A percentile compares a stretch with the other conserved stretches of the same genome.
Evolutionary conservation across 2,113 vertebrate genomes (phyloP).

Genomic region (Mixornis gularis): DNA sequence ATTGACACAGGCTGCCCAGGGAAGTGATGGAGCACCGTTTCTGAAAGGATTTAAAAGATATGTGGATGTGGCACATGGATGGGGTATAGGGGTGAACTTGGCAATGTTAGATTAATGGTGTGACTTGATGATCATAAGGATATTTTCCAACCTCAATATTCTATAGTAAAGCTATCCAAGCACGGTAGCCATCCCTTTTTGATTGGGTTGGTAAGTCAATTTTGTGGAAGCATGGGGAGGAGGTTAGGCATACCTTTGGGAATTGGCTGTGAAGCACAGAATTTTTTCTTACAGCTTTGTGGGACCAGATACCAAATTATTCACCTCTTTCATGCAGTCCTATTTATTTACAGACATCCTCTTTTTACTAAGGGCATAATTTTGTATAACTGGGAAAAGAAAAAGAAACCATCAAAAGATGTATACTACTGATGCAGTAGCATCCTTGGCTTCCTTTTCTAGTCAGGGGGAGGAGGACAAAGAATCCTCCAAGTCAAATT

Average conservation of each 20-base stretch:
- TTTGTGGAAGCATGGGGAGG: not conserved
- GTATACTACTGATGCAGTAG: not conserved
- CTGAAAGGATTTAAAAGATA: not conserved
- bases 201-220: not conserved
- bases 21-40: not conserved
- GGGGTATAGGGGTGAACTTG: not conserved
- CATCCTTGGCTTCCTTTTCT: not conserved
- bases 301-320: not conserved
- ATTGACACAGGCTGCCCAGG: not conserved
- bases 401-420: not conserved
- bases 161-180: not conserved
- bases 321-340: not conserved
- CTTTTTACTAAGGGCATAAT: not conserved
- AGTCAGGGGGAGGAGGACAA: not conserved
- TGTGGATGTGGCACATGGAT: fast-evolving
- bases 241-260: not conserved
- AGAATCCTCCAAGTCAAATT: not conserved
- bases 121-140: not conserved
- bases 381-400: not conserved
- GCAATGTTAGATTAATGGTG: not conserved
- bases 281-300: not conserved
- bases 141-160: not conserved
- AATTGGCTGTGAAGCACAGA: not conserved
- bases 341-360: not conserved
- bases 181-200: fast-evolving